phyloP scores from a whole-genome alignment of 1,140 invertebrate species.

The Helicoverpa zea region DNA sequence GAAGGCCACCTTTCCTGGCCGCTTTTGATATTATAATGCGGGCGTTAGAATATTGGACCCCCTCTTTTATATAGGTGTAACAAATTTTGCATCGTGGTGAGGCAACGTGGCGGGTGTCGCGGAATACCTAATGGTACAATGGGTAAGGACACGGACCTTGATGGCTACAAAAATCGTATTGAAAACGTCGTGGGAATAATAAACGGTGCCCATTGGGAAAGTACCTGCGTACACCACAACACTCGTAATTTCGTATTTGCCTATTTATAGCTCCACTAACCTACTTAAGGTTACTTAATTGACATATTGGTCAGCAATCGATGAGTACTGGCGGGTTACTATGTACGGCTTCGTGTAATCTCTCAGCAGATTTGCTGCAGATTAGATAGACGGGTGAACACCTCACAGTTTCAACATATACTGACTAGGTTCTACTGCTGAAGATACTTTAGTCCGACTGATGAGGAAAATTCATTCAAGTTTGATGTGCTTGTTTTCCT shows the following conservation, averaged over 20 bases:
- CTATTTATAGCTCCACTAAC: constrained; percentile 41
- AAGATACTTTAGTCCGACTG: background rate
- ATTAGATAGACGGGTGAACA: background rate
- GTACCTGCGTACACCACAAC: constrained; percentile 54
- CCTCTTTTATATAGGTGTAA: constrained; percentile 86
- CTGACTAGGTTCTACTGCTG: background rate
- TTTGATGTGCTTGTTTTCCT: background rate
- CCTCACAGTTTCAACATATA: background rate
- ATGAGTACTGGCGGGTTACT: background rate
- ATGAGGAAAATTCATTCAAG: background rate
- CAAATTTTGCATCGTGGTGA: constrained; percentile 84
- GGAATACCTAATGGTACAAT: constrained; percentile 84
- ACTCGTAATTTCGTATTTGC: constrained; percentile 47
- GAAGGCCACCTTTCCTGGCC: constrained; percentile 65
- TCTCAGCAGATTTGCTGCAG: background rate
- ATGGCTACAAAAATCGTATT: constrained; percentile 85
- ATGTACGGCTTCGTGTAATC: background rate
- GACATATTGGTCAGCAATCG: background rate
- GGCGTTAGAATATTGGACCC: constrained; percentile 75
- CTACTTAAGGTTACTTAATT: constrained; percentile 38
- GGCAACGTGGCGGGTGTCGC: constrained; percentile 77
- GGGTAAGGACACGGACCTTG: constrained; percentile 83
- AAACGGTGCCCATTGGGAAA: constrained; percentile 77
- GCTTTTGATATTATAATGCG: constrained; percentile 79
- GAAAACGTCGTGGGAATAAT: constrained; percentile 83